Base-by-base conservation (phyloP, 2,797 vertebrate species). In the Pampus argenteus region DNA sequence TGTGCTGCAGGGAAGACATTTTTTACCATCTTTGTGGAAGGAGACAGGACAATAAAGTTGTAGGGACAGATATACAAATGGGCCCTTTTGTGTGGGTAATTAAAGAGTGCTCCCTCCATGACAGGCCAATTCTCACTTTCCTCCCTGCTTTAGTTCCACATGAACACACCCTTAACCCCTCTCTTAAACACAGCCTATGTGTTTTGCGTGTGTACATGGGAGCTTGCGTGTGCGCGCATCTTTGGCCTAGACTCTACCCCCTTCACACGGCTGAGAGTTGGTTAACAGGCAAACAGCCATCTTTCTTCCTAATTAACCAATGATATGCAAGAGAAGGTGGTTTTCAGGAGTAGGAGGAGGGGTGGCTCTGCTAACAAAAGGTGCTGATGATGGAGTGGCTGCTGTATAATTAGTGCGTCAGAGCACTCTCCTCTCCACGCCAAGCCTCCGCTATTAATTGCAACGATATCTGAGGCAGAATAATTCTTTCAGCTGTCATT, bases 321-420 rank as follows among this genome's bases (percentile, higher is more conserved):
- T 98, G 96, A 97, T 97, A 96, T 96, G 96, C 94, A 92, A 95
- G 95, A 94, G 95, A 85, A 87, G 86, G 88, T 83, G 85, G 81
- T 76, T 86, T 44, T 74, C 92, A 92, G 96, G 94, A 94, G 95
- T 93, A 94, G 95, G 95, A 83, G 85, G 96, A 94, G 95, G 96
- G 80, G 79, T 95, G 95, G 94, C 94, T 96, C 96, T 84, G 82
- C 78, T 96, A 98, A 99, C 97, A 98, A 98, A 98, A 98, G 97
- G 96, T 98, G 96, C 97, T 97, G 97, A 98, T 99, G 97, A 99
- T 97, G 96, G 97, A 99, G 96, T 96, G 96, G 95, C 96, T 96
- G 97, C 95, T 94, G 95, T 96, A 96, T 99, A 98, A 99, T 99
- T 99, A 99, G 97, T 92, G 95, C 96, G 96, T 97, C 97, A 96